Evolutionary conservation across 2,797 vertebrate species (phyloP), one percentile per base, ranked within the genome.

Genomic region (Cynodonichthys magdalenae): DNA sequence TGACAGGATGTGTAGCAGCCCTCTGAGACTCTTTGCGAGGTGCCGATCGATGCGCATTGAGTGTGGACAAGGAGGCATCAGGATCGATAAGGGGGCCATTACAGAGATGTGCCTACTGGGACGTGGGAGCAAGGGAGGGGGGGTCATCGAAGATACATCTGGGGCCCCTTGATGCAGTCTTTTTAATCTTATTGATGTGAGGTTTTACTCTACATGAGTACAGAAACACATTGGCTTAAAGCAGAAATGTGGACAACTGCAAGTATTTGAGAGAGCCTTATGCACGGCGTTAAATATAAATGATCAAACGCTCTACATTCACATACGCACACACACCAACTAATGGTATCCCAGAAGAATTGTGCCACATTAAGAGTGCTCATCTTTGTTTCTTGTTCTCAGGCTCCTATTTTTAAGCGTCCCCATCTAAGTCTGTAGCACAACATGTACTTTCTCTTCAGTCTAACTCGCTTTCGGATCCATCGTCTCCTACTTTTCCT

Each of bases 31-130:
- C 84, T 86, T 89, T 83, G 79, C 51, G 50, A 88, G 84, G 74
- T 67, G 81, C 74, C 69, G 77, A 92, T 93, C 90, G 82, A 93
- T 93, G 75, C 61, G 71, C 80, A 87, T 84, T 81, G 89, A 92
- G 90, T 91, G 89, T 70, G 79, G 85, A 94, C 89, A 89, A 83
- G 84, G 82, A 90, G 89, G 75, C 66, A 77, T 81, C 67, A 17
- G 80, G 85, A 92, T 93, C 90, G 73, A 93, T 93, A 75, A 24
- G 63, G 59, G 59, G 61, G 85, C 87, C 90, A 92, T 92, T 92
- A 92, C 87, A 75, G 77, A 90, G 86, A 90, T 85, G 88, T 86
- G 89, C 71, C 86, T 76, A 71, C 66, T 83, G 89, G 85, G 89
- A 88, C 77, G 68, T 57, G 57, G 46, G 53, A 73, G 70, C 27